Conservation (phyloP, 2,888 invertebrate species). For the Tridacna gigas region DNA sequence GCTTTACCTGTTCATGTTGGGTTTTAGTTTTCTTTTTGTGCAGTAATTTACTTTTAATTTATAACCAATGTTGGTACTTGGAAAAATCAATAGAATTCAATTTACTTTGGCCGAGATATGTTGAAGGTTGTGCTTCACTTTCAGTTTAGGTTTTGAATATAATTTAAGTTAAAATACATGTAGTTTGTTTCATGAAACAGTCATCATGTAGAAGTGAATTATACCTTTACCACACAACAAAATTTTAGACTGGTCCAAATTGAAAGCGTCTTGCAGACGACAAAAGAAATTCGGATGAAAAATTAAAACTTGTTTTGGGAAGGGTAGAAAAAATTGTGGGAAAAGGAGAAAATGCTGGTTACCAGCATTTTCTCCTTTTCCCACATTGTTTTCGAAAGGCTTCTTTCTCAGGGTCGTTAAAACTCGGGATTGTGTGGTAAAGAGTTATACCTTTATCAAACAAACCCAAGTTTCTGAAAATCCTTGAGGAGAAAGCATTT, state of each 20-base stretch:
- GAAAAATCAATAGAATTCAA: not conserved
- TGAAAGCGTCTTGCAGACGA: no score
- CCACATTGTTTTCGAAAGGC: not conserved
- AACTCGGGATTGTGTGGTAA: not conserved
- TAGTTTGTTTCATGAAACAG: no score
- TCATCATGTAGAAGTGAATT: no score
- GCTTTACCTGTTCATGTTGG: not conserved
- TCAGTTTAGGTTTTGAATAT: no score
- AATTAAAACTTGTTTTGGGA: no score
- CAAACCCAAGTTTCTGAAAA: no score
- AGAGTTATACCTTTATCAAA: not conserved
- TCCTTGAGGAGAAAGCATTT: no score
- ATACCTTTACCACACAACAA: not conserved
- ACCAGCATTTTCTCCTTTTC: constrained; percentile 1
- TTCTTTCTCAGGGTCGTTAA: not conserved
- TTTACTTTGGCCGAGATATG: not conserved
- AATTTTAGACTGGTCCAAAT: no score
- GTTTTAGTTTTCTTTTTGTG: not conserved
- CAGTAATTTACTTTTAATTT: not conserved
- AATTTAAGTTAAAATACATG: no score
- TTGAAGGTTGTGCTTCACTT: not conserved
- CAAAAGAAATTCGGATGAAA: no score
- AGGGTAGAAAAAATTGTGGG: not conserved
- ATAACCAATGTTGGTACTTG: not conserved
- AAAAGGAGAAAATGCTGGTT: not conserved